Conservation (phyloP, 2,888 invertebrate genomes). For the Cryptus viduatorius region DNA sequence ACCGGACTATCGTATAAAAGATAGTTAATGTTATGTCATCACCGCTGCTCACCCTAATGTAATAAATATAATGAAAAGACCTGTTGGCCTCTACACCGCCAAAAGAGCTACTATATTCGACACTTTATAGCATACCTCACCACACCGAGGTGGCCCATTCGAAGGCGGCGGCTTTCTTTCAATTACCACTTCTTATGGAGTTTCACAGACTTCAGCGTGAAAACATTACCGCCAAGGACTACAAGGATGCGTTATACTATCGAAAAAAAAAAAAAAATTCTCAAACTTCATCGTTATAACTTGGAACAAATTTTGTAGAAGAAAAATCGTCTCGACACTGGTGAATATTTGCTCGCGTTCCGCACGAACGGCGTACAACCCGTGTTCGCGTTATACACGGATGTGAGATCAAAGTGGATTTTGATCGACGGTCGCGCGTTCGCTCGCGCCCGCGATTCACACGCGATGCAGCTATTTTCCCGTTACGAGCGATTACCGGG, state of each 20-base stretch:
- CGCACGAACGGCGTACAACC: slow-evolving; percentile 33
- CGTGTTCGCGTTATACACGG: slow-evolving; percentile 47
- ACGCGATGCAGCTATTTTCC: slow-evolving; percentile 73
- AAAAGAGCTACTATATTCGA: slow-evolving; percentile 73
- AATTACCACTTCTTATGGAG: slow-evolving; percentile 73
- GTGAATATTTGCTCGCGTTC: slow-evolving; percentile 43
- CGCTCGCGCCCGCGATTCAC: slow-evolving; percentile 60
- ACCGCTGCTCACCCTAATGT: slow-evolving; percentile 24
- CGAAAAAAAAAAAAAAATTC: slow-evolving; percentile 7
- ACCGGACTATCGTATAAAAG: slow-evolving; percentile 43
- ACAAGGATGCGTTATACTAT: slow-evolving; percentile 35
- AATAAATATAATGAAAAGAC: slow-evolving; percentile 51
- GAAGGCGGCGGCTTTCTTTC: slow-evolving; percentile 79
- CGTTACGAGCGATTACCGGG: slow-evolving; percentile 68
- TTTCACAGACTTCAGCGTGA: slow-evolving; percentile 70
- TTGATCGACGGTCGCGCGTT: slow-evolving; percentile 66
- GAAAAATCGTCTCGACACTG: slow-evolving; percentile 21
- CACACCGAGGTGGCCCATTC: slow-evolving; percentile 75
- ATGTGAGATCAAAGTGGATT: slow-evolving; percentile 66
- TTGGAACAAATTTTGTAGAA: not conserved
- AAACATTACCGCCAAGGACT: slow-evolving; percentile 68
- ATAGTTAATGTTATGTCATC: slow-evolving; percentile 40
- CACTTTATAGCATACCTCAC: slow-evolving; percentile 76
- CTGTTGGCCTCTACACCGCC: slow-evolving; percentile 37
- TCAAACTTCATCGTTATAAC: not conserved